Conservation (phyloP, 1,140 invertebrate species). For the Akabosia matsudoensis region DNA sequence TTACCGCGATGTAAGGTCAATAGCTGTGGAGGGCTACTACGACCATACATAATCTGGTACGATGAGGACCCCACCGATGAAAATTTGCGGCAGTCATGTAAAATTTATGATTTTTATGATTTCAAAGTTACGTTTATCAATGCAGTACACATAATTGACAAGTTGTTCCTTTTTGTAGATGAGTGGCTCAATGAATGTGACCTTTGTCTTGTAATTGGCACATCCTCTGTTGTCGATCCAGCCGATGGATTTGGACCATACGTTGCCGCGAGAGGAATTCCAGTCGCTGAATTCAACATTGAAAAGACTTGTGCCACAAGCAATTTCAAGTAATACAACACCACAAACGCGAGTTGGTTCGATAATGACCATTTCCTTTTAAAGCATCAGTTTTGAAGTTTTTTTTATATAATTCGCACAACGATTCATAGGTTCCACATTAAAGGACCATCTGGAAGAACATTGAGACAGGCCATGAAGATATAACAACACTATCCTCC, state of each 20-base stretch:
- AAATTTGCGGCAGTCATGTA: constrained; percentile 64
- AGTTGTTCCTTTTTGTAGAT: constrained; percentile 52
- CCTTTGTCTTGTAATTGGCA: constrained; percentile 76
- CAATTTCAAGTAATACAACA: constrained; percentile 62
- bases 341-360: not conserved
- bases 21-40: constrained; percentile 65
- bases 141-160: not conserved
- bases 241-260: constrained; percentile 82
- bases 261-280: constrained; percentile 71
- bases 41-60: constrained; percentile 87
- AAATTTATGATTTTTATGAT: too few species aligned
- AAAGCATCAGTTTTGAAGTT: not conserved
- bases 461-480: constrained; percentile 63
- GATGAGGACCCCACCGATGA: constrained; percentile 70
- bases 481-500: too few species aligned
- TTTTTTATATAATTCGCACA: not conserved
- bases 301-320: constrained; percentile 69
- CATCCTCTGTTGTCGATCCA: constrained; percentile 82
- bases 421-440: constrained; percentile 63
- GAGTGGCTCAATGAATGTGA: constrained; percentile 68
- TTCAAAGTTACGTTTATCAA: too few species aligned
- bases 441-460: constrained; percentile 67
- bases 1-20: constrained; percentile 67
- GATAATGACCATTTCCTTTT: not conserved
- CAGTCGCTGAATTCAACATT: constrained; percentile 85